These are phyloP conservation scores for Stegodyphus dumicola DNA, from an alignment of 1,140 invertebrate genomes.

Conservation along the genomic window DNA sequence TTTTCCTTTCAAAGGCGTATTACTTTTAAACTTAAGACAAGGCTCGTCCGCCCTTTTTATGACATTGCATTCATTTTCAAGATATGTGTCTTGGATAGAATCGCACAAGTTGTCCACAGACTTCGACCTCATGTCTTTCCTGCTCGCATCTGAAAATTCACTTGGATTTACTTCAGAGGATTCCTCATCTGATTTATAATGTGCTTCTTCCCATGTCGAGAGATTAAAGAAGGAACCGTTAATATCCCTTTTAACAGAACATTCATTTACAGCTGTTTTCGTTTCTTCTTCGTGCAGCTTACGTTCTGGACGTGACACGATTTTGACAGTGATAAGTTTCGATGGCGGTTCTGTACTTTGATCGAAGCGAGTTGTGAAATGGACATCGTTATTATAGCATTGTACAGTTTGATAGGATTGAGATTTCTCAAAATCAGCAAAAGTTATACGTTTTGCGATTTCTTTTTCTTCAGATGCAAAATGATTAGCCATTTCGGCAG, in stretches of 20 bases:
- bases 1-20: not conserved
- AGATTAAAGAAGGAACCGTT: constrained; percentile 37
- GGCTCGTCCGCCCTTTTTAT: not conserved
- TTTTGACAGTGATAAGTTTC: constrained; percentile 30
- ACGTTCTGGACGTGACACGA: not conserved
- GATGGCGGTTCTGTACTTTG: not conserved
- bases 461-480: not conserved
- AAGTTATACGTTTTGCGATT: not conserved
- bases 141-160: not conserved
- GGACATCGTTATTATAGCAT: constrained; percentile 45
- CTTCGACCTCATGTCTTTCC: not conserved
- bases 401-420: constrained; percentile 3
- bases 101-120: constrained; percentile 47
- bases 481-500: not conserved
- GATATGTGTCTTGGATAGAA: not conserved
- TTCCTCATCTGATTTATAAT: constrained; percentile 6
- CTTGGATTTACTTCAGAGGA: not conserved
- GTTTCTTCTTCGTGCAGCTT: not conserved
- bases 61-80: not conserved
- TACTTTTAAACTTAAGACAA: not conserved
- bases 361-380: not conserved
- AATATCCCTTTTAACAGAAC: not conserved
- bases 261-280: not conserved
- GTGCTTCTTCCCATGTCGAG: constrained; percentile 49
- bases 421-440: constrained; percentile 9